Evolutionary conservation across 2,113 vertebrate species (phyloP), one percentile per base, ranked within the genome.

Genomic region (Perccottus glenii): DNA sequence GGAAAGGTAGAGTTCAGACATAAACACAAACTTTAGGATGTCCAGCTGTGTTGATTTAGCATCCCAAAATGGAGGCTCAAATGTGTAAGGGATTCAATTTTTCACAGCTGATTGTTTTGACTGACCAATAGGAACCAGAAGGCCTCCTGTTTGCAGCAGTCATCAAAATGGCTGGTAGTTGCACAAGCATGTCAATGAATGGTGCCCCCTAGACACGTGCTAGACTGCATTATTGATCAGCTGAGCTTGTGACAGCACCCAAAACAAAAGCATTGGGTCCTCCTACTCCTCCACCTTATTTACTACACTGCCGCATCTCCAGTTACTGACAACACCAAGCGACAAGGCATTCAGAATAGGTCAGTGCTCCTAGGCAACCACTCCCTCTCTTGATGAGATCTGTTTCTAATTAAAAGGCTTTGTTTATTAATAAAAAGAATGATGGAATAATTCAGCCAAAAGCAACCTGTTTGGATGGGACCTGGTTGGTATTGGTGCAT

Each of bases 21-120:
- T 92, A 92, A 92, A 91, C 89, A 91, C 81, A 85, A 88, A 90
- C 86, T 81, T 85, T 85, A 89, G 87, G 81, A 87, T 82, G 83
- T 82, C 86, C 85, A 90, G 87, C 86, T 88, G 87, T 89, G 88
- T 90, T 90, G 85, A 87, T 85, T 78, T 85, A 83, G 78, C 73
- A 78, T 86, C 79, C 27, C 27, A 88, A 89, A 87, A 84, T 81
- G 80, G 71, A 83, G 77, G 60, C 60, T 83, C 40, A 6, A 68
- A 73, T 2, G 65, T 60, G 50, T 19, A 66, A 64, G 69, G 67
- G 60, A 43, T 58, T n/a, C 40, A 2, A 36, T 40, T 11, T 58
- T 42, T 58, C 56, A 43, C 67, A 38, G 60, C 83, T 75, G 56
- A 67, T 78, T 88, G 85, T 88, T 89, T 87, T 83, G 87, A 83